Evolutionary conservation across 2,113 vertebrate species (phyloP), one percentile per base, ranked within the genome.

Genomic region (Amphiprion ocellaris): DNA sequence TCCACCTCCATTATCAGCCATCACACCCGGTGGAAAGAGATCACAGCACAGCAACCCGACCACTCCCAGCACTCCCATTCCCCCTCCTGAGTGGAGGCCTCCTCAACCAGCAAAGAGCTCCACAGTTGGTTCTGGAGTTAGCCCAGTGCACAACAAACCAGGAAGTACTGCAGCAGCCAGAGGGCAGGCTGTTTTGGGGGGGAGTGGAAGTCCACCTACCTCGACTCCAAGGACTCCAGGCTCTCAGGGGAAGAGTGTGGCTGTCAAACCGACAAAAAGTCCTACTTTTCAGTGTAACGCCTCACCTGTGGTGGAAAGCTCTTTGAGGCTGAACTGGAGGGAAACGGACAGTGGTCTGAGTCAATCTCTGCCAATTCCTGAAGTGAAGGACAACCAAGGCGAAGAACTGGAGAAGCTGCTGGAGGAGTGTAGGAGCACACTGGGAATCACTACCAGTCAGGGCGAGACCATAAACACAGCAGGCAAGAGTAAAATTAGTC

Each of bases 271-370:
- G 0, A 19, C 82, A 39, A 88, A 84, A 73, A 88, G 58, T 66
- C 82, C 78, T n/a, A 74, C 81, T 1, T 46, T 74, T 9, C 16
- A 12, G 9, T 64, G 21, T 17, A 54, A 63, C 8, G 7, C 74
- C 17, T 78, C 88, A 28, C 82, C 87, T 59, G 54, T 77, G 28
- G 75, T 9, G 44, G 63, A 21, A 16, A 66, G 66, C 52, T 82
- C 70, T 41, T 62, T 79, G 0, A 80, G 67, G 24, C 66, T 17
- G 12, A 83, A 21, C 52, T 88, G 85, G 74, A 82, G 52, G 15
- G 92, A 93, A 44, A 82, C 76, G 81, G 92, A 93, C 85, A 89
- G 87, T 19, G 89, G 89, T 33, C 83, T 87, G 47, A 81, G 85
- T 77, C 87, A 72, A 46, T 87, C 91, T 46, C 64, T 82, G 21